Base-by-base conservation (phyloP, 2,797 vertebrate genomes). In the Enoplosus armatus region DNA sequence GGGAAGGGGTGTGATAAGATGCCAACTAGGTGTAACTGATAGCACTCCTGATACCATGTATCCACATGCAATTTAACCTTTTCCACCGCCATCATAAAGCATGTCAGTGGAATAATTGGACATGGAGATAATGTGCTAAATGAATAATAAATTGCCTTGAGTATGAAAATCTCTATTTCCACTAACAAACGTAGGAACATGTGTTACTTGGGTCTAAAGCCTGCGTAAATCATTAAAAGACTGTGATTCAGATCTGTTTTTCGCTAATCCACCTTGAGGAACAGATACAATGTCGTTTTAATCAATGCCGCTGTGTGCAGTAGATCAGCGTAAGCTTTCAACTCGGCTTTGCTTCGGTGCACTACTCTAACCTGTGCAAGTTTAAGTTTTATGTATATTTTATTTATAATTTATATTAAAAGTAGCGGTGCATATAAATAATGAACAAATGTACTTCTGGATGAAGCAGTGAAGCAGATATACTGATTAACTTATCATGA, bases 11-110 rank as follows among this genome's bases (percentile, higher is more conserved):
- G 90, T 90, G 94, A 95, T 95, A 94, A 96, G 94, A 95, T 92
- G 93, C 93, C 93, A 96, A 95, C 93, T 94, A 95, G 95, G 92
- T 95, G 94, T 89, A 96, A 94, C 92, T 95, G 95, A 97, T 95
- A 85, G 94, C 93, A 92, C 94, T 95, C 91, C 73, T 66, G 94
- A 96, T 96, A 95, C 93, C 89, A 75, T 77, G 91, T 89, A 94
- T 75, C 90, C 89, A 89, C 83, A 91, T 82, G 87, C 87, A 94
- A 91, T 94, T 94, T 87, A 91, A 92, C 92, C 90, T 90, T 92
- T 88, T 67, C 79, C 65, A 79, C 78, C 66, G 74, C 31, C 69
- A 50, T 80, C 84, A 73, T 90, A 80, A 92, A 92, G 71, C 72
- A 86, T 74, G 74, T 86, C 86, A 81, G 51, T 76, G 54, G 80